Evolutionary conservation across 2,113 vertebrate species (phyloP), one percentile per base, ranked within the genome.

Genomic region (Prochilodus magdalenae): DNA sequence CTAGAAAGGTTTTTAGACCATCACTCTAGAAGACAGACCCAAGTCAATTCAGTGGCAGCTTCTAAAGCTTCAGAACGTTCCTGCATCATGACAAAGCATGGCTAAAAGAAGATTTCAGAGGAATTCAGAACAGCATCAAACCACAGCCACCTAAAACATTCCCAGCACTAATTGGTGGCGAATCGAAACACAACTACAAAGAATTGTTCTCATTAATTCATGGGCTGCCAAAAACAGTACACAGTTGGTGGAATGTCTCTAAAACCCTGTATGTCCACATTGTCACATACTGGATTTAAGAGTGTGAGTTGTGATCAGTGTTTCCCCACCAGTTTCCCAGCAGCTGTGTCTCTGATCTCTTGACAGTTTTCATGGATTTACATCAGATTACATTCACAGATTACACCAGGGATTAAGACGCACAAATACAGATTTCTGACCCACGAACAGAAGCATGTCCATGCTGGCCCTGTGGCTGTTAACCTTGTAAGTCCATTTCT

Each of bases 381-480:
- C 60, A 27, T 70, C 44, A 63, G 71, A 66, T 71, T 72, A 72
- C 47, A n/a, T 44, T 79, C n/a, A 79, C 33, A 49, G 53, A 72
- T 72, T 72, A 62, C 55, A 16, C 27, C 27, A 27, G 47, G 20
- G n/a, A 81, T 66, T 26, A 33, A 36, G 27, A 20, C 7, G 0
- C 57, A 65, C 24, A 62, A 29, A 49, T 73, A 36, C 40, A 18
- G n/a, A 47, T 76, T 27, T 44, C 1, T 44, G 29, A 30, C 60
- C n/a, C 60, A 81, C 33, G 40, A 66, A 81, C 69, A 62, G 3
- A 75, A 22, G 60, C 6, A 29, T 36, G 24, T 30, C 26, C 55
- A 62, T 16, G 73, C 14, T n/a, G 3, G 29, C 33, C 55, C n/a
- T 69, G 55, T 75, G 33, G 72, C 24, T 44, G 29, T 14, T 24